These are phyloP conservation scores for Nebria salina DNA, from an alignment of 2,888 invertebrate species.

Conservation along the genomic window DNA sequence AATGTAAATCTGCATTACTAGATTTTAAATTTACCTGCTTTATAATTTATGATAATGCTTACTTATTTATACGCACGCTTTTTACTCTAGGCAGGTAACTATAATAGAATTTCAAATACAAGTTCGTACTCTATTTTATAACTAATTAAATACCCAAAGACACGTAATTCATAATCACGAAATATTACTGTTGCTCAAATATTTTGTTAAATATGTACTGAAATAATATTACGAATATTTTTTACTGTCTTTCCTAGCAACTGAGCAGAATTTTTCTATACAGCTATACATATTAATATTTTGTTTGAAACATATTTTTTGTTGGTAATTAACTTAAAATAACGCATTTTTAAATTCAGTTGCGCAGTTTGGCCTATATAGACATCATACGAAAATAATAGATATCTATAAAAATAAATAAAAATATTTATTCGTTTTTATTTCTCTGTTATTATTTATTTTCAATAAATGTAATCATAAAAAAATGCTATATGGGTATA, in stretches of 20 bases:
- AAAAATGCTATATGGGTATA: background rate
- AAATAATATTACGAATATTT: background rate
- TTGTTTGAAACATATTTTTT: too few species aligned
- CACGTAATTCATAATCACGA: background rate
- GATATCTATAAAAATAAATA: background rate
- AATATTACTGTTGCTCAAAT: background rate
- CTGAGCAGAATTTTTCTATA: too few species aligned
- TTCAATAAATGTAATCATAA: background rate
- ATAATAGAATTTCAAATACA: too few species aligned
- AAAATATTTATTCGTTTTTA: background rate
- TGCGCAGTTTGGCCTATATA: too few species aligned
- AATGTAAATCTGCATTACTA: background rate
- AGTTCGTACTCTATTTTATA: too few species aligned
- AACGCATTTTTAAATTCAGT: too few species aligned
- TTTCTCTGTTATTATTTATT: background rate
- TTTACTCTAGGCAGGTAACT: background rate
- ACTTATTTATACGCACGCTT: constrained; percentile 8
- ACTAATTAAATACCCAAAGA: too few species aligned
- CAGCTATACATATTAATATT: too few species aligned
- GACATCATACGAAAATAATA: background rate
- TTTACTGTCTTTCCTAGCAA: too few species aligned
- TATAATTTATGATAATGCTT: constrained; percentile 3
- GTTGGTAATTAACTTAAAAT: too few species aligned
- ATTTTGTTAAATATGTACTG: background rate
- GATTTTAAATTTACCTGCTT: background rate